phyloP scores from a whole-genome alignment of 2,888 invertebrate genomes.

The Brenthis ino region DNA sequence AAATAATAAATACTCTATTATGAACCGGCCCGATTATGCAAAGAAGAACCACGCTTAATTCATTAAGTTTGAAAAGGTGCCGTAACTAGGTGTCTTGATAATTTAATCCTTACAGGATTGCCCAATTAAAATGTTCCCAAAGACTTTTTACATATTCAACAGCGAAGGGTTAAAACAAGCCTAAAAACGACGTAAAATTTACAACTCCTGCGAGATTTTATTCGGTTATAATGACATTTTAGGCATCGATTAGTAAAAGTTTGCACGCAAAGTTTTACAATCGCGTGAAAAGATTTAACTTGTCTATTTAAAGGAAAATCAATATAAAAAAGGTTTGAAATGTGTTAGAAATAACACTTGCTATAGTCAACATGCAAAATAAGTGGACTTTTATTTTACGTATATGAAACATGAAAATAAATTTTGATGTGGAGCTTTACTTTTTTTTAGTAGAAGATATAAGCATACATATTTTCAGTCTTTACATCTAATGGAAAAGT shows the following conservation, averaged over 20 bases:
- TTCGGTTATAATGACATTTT: constrained; percentile 77
- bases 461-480: background rate
- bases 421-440: no score
- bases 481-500: no score
- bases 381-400: no score
- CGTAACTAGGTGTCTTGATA: constrained; percentile 82
- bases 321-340: constrained; percentile 6
- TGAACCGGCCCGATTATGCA: constrained; percentile 41
- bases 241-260: constrained; percentile 76
- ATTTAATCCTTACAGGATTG: constrained; percentile 80
- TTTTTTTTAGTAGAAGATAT: background rate
- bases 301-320: constrained; percentile 18
- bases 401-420: no score
- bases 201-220: constrained; percentile 71
- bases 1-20: constrained; percentile 13
- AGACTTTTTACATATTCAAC: constrained; percentile 81
- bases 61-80: constrained; percentile 75
- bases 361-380: no score
- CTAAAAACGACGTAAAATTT: constrained; percentile 74
- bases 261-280: constrained; percentile 57
- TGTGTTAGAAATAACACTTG: background rate
- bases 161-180: constrained; percentile 70
- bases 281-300: constrained; percentile 41
- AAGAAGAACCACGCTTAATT: constrained; percentile 61
- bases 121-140: constrained; percentile 80